Conservation (phyloP, 2,888 invertebrate species). For the Athalia cordata region DNA sequence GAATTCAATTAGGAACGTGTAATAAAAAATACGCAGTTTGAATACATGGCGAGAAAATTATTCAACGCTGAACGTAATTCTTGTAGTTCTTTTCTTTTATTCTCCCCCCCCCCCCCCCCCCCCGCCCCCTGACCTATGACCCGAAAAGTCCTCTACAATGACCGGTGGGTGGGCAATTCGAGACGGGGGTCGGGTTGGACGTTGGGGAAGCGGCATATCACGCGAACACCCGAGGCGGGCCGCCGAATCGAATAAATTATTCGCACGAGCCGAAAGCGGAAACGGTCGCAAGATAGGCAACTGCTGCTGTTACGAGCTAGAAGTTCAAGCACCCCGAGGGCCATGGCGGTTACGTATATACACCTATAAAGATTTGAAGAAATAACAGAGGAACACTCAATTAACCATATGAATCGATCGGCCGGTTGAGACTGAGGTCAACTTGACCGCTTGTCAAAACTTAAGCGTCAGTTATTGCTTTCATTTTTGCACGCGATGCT, state of each 20-base stretch:
- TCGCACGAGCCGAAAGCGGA: slow-evolving; percentile 45
- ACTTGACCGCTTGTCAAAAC: slow-evolving; percentile 31
- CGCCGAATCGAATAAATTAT: slow-evolving; percentile 54
- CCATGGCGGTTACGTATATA: slow-evolving; percentile 42
- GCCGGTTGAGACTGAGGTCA: slow-evolving; percentile 20
- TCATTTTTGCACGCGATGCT: slow-evolving; percentile 11
- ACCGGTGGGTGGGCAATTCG: neutral
- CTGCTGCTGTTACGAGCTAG: slow-evolving; percentile 40
- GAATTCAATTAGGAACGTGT: no score
- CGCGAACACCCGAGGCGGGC: slow-evolving; percentile 51
- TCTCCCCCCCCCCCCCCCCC: neutral
- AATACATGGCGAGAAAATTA: no score
- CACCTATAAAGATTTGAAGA: slow-evolving; percentile 51
- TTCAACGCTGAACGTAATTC: no score
- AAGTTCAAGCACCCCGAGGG: slow-evolving; percentile 48
- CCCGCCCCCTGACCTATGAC: slow-evolving; percentile 1
- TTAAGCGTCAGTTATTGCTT: neutral
- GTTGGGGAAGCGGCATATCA: slow-evolving; percentile 54
- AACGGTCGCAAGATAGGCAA: slow-evolving; percentile 37
- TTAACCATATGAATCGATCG: slow-evolving; percentile 31
- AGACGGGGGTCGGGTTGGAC: neutral
- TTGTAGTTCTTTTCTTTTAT: no score
- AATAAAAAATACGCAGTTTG: no score
- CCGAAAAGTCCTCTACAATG: slow-evolving; percentile 29
- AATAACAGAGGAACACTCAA: slow-evolving; percentile 48